These are phyloP conservation scores for Vimba vimba DNA, from an alignment of 2,113 vertebrate genomes.

Conservation along the genomic window DNA sequence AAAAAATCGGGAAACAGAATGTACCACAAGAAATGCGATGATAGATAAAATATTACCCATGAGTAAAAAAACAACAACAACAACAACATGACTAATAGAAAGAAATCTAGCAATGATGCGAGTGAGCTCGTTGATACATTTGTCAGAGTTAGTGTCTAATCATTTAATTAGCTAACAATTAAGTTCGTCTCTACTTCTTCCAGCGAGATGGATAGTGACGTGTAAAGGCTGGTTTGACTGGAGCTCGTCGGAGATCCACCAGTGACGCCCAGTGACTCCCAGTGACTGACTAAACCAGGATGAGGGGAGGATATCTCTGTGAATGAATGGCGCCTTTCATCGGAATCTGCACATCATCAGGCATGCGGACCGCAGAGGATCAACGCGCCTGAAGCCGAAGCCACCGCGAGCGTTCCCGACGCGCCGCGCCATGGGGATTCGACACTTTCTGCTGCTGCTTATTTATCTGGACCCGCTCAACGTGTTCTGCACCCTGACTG, in stretches of 20 bases:
- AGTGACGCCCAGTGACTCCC: too few relatives aligned
- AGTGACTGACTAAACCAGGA: too few relatives aligned
- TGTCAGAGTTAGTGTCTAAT: slow-evolving; percentile 21
- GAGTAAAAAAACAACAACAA: neutral
- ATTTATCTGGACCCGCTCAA: slow-evolving; percentile 78
- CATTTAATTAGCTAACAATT: slow-evolving; percentile 31
- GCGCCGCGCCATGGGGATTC: slow-evolving; percentile 74
- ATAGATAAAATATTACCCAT: neutral
- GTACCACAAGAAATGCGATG: neutral
- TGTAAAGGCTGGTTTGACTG: slow-evolving; percentile 40
- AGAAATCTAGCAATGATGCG: neutral
- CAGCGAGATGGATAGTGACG: slow-evolving; percentile 37
- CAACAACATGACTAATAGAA: neutral
- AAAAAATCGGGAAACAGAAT: neutral
- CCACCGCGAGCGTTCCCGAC: neutral
- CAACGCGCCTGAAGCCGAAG: slow-evolving; percentile 26
- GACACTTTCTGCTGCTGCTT: slow-evolving; percentile 77
- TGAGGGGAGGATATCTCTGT: neutral
- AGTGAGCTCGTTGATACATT: too few relatives aligned
- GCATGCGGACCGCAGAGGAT: slow-evolving; percentile 11
- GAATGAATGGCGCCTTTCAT: slow-evolving; percentile 45
- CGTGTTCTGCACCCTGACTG: slow-evolving; percentile 71
- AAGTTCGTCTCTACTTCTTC: slow-evolving; percentile 43
- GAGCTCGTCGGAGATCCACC: slow-evolving; percentile 35
- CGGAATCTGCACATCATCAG: slow-evolving; percentile 24